These are phyloP conservation scores for Eclectus roratus DNA, from an alignment of 2,113 vertebrate genomes.

Conservation along the genomic window DNA sequence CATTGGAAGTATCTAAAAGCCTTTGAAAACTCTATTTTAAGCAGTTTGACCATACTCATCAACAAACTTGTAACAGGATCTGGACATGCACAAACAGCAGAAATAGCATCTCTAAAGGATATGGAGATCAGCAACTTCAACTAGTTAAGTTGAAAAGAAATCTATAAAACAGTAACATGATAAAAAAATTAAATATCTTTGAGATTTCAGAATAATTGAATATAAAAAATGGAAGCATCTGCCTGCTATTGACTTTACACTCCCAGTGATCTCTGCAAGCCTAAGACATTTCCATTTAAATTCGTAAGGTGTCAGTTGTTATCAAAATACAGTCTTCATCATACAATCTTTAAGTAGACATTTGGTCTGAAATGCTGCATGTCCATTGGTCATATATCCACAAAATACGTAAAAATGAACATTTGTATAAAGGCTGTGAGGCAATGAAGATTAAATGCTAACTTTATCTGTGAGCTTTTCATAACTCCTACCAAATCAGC, in stretches of 20 bases:
- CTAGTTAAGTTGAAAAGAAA: neutral
- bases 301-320: neutral
- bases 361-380: neutral
- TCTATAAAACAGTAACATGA: neutral
- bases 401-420: neutral
- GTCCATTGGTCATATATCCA: neutral
- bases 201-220: neutral
- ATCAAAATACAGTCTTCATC: neutral
- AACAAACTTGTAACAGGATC: neutral
- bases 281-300: neutral
- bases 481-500: constrained; percentile 42
- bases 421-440: constrained; percentile 4
- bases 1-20: neutral
- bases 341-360: neutral
- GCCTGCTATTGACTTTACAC: neutral
- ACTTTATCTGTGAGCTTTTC: constrained; percentile 12
- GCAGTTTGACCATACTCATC: neutral
- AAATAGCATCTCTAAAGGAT: neutral
- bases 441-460: constrained; percentile 42
- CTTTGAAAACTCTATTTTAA: neutral
- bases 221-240: neutral
- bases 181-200: neutral
- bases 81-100: neutral
- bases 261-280: neutral
- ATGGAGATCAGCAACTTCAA: neutral